Base-by-base conservation (phyloP, 2,113 vertebrate species). In the Anguilla japonica region DNA sequence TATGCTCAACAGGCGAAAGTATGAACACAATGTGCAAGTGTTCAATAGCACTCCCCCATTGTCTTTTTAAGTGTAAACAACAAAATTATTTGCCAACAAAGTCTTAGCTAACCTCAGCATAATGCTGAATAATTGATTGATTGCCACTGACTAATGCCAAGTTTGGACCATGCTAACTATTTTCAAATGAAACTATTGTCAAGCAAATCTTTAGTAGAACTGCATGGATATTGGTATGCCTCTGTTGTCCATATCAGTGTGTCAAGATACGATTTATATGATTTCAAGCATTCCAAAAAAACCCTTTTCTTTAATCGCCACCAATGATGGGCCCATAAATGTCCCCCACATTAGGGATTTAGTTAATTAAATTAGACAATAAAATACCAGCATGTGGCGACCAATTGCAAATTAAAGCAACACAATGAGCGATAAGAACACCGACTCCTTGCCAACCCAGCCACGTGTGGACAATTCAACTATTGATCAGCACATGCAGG, bases 401-500 rank as follows among this genome's bases (percentile, higher is more conserved):
- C 81, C 41, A n/a, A 50, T 82, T 8, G 41, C 81, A 53, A 82
- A 82, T 82, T n/a, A 5, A 82, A 26, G 81, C n/a, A 29, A 53
- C 81, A 29, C 22, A 50, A 15, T 82, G 81, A 82, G 41, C 81
- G 46, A 43, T 82, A 82, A 82, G 41, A 50, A 53, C 41, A 43
- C n/a, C 0, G 41, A 50, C 41, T 82, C 39, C 81, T 53, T 82
- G 46, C 81, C 81, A 82, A 50, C 41, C 81, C n/a, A n/a, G 26
- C 81, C 22, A 82, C 41, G 41, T 82, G 26, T 50, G 41, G 41
- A 50, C 26, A 50, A 50, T 82, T 43, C 43, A 26, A 40, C 22
- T 88, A 90, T 90, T 87, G 89, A 90, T 90, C 78, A 63, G 56
- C 63, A 83, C 34, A 79, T 6, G 5, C 57, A 63, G 84, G 82